Evolutionary conservation across 2,888 invertebrate species (phyloP), one percentile per base, ranked within the genome.

Genomic region (Dasypolia templi): DNA sequence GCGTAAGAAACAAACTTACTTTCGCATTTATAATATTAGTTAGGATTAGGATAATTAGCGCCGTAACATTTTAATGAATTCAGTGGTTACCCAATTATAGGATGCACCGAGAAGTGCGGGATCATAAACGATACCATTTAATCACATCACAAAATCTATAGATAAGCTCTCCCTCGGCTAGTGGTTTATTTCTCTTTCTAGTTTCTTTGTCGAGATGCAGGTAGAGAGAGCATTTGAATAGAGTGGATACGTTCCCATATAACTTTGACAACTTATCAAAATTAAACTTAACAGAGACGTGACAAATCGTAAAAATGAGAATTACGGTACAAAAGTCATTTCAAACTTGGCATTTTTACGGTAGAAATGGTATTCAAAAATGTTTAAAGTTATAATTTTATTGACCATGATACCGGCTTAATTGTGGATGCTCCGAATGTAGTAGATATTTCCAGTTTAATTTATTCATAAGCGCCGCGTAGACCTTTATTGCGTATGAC

Each of bases 41-140:
- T n/a, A n/a, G n/a, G n/a, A n/a, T n/a, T n/a, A n/a, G n/a, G n/a
- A n/a, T n/a, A n/a, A n/a, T n/a, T n/a, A n/a, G 19, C 26, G n/a
- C 42, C 17, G 39, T 56, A 32, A 62, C 44, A 42, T 62, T 58
- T 58, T 29, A 49, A 53, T 63, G 17, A 32, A 53, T 35, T 63
- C 17, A 67, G 19, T 44, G 44, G 69, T 66, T 71, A 53, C 56
- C 44, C 59, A 61, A 66, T 69, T 83, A 75, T 56, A 22, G 46
- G 42, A 65, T 71, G 51, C 46, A 49, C 67, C 51, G 42, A 67
- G 79, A 64, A 72, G 44, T 63, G 64, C 68, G 53, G 26, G 42
- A 71, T 88, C 77, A 86, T 65, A 61, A 58, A 61, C 73, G 79
- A 85, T 83, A 84, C 39, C 56, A 80, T 77, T 75, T 81, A 79